These are phyloP conservation scores for Microcebus jonahi DNA, from an alignment of 2,113 vertebrate genomes.

Conservation along the genomic window DNA sequence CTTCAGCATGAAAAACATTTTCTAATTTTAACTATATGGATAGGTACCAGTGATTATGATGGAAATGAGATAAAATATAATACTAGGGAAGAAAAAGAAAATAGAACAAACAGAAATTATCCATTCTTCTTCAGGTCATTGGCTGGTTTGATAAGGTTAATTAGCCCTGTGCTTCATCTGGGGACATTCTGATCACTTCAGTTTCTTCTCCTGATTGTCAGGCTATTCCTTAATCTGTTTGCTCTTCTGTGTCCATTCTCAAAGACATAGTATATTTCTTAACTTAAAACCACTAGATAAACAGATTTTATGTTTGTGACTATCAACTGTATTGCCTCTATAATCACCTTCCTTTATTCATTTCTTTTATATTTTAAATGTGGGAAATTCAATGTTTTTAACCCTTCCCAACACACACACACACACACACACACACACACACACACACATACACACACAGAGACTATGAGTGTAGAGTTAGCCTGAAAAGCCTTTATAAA, in stretches of 20 bases:
- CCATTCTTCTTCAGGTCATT: background rate
- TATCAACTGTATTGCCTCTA: background rate
- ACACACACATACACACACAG: accelerated
- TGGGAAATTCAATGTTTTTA: background rate
- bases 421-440: background rate
- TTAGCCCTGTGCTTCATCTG: background rate
- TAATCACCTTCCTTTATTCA: background rate
- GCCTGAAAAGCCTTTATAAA: background rate
- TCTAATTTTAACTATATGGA: background rate
- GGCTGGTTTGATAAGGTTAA: background rate
- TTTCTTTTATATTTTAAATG: background rate
- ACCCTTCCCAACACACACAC: too few species aligned
- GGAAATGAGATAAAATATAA: background rate
- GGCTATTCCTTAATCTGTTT: background rate
- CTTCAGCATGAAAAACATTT: background rate
- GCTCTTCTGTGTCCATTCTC: background rate
- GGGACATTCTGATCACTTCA: background rate
- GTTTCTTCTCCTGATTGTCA: background rate
- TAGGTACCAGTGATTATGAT: background rate
- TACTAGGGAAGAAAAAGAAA: background rate
- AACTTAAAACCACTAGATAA: background rate
- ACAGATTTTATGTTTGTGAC: background rate
- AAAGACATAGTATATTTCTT: background rate
- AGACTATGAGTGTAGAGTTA: background rate
- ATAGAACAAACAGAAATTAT: background rate